Conservation (phyloP, 2,113 vertebrate species). For the Asarcornis scutulata region DNA sequence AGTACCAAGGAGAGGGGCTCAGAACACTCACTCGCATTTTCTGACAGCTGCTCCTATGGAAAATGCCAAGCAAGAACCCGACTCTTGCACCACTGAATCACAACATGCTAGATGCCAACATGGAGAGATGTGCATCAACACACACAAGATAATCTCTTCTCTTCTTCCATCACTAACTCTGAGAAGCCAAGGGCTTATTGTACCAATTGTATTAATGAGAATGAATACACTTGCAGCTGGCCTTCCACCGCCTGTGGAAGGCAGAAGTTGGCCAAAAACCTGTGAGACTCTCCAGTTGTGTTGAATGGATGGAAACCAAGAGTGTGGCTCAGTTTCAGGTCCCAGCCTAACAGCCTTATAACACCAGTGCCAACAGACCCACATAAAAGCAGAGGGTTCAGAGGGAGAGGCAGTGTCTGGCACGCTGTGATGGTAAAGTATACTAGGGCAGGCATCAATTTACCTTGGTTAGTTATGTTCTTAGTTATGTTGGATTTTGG, state of each 20-base stretch:
- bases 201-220: neutral
- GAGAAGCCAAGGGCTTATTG: neutral
- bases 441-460: constrained; percentile 35
- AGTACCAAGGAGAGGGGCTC: neutral
- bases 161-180: neutral
- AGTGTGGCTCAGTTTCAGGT: constrained; percentile 34
- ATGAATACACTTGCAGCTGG: constrained; percentile 1
- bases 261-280: neutral
- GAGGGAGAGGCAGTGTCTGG: neutral
- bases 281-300: neutral
- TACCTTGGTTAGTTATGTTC: constrained; percentile 30
- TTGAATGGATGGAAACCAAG: neutral
- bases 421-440: neutral
- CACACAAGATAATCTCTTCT: neutral
- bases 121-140: neutral
- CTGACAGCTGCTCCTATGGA: neutral
- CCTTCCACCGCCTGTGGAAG: constrained; percentile 24
- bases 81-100: neutral
- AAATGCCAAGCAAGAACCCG: neutral
- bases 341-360: neutral
- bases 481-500: constrained; percentile 24
- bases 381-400: neutral
- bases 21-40: neutral
- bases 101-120: neutral
- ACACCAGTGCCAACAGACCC: neutral